Evolutionary conservation across 2,113 vertebrate species (phyloP).

Genomic region (Gorsachius goisagi): DNA sequence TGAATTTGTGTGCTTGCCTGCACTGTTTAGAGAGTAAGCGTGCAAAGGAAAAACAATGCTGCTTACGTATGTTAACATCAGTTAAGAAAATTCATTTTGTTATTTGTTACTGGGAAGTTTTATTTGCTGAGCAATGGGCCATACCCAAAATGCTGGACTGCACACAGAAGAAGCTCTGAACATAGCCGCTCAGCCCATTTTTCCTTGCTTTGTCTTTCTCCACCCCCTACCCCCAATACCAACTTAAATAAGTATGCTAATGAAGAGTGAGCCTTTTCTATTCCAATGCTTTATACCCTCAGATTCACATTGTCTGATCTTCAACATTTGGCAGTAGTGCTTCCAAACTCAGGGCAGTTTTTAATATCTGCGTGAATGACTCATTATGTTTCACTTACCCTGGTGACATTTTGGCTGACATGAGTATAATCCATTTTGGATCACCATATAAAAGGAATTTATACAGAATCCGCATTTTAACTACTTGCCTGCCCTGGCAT

Average conservation of each 20-base stretch:
- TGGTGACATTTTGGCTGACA: constrained; percentile 38
- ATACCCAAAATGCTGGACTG: not conserved
- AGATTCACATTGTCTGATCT: constrained; percentile 20
- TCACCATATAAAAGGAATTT: not conserved
- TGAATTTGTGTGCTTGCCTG: not conserved
- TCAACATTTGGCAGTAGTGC: not conserved
- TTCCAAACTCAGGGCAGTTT: constrained; percentile 11
- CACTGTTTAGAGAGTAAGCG: not conserved
- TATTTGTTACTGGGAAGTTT: not conserved
- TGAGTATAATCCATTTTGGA: constrained; percentile 30
- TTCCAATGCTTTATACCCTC: not conserved
- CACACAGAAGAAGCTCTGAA: not conserved
- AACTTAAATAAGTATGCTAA: constrained; percentile 17
- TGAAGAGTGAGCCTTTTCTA: not conserved
- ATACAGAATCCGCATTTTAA: constrained; percentile 14
- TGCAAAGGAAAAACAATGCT: not conserved
- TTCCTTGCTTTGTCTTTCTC: not conserved
- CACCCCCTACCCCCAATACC: not conserved
- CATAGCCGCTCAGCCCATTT: not conserved
- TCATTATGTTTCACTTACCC: constrained; percentile 35
- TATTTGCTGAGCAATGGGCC: not conserved
- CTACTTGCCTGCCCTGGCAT: constrained; percentile 11
- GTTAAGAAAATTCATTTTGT: not conserved
- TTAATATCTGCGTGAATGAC: not conserved
- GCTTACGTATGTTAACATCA: not conserved